Base-by-base conservation (phyloP, 2,113 vertebrate species). In the Gallinago paraguaiae region DNA sequence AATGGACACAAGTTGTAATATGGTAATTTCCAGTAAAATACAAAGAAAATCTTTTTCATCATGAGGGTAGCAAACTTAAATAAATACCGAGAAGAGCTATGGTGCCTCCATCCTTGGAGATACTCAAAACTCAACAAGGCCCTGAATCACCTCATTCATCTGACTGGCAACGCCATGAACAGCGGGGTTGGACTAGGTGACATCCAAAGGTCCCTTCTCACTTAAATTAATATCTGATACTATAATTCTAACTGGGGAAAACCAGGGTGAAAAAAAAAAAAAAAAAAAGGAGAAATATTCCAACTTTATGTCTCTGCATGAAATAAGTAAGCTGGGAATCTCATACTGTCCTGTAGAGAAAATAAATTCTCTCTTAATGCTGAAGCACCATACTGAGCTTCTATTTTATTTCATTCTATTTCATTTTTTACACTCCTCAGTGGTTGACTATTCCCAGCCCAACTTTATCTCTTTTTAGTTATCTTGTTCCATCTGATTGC, bases 401-500 rank as follows among this genome's bases (percentile, higher is more conserved):
- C 31, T 86, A 33, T 77, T 94, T 79, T 69, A 41, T 80, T 69
- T 87, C 5, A 17, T 79, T 79, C 31, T 68, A 35, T 76, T 94
- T 86, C 22, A 28, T 69, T 43, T 94, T 85, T 90, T 24, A 90
- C 45, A 39, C 4, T 88, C 15, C 82, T 82, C 54, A 77, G n/a
- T 74, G 37, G 19, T 3, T 83, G 37, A 9, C 31, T 91, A 89
- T 91, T 94, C 65, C 78, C 87, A 79, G 33, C 27, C 19, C 51
- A 82, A 72, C 41, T 94, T 86, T 31, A 65, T 82, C 14, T 94
- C 78, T 57, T 79, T 91, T 95, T 63, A 72, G 54, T 88, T 88
- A 68, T 59, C 46, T 80, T 92, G 59, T 84, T 92, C 39, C 57
- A 76, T 80, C 46, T 81, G 71, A 81, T 56, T 93, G 63, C 60